A percentile compares a stretch with the other conserved stretches of the same genome.
Conservation (phyloP, 2,797 vertebrate species). For the Poeciliopsis paucimaculata region DNA sequence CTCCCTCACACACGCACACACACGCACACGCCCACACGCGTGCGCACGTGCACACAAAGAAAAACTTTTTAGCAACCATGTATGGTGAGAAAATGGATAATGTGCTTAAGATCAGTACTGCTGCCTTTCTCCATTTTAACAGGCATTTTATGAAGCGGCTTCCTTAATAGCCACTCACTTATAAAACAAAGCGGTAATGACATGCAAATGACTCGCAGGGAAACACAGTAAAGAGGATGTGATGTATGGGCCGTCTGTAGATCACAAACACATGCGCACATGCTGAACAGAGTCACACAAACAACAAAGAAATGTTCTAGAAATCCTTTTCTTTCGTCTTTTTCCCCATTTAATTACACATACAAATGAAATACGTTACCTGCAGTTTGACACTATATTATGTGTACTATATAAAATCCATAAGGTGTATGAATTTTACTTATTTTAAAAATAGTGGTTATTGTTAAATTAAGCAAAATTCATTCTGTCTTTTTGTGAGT, state of each 20-base stretch:
- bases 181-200: constrained; percentile 84
- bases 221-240: constrained; percentile 81
- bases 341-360: constrained; percentile 9
- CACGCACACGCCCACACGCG: constrained; percentile 2
- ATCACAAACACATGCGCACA: constrained; percentile 24
- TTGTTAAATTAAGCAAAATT: too few relatives aligned
- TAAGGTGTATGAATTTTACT: constrained; percentile 14
- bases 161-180: constrained; percentile 81
- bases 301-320: constrained; percentile 40
- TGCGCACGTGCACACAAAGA: constrained; percentile 12
- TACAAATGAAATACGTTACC: constrained; percentile 32
- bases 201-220: constrained; percentile 82
- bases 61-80: constrained; percentile 53
- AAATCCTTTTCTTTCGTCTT: constrained; percentile 16
- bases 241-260: constrained; percentile 79
- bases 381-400: constrained; percentile 19
- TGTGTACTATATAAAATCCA: neutral
- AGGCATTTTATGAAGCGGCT: constrained; percentile 79
- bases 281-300: constrained; percentile 38
- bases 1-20: constrained; percentile 16
- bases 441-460: constrained; percentile 48
- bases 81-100: constrained; percentile 73
- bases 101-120: constrained; percentile 76
- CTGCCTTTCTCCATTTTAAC: constrained; percentile 79
- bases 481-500: constrained; percentile 12